Evolutionary conservation across 2,797 vertebrate species (phyloP).

Genomic region (Sebastes minor): DNA sequence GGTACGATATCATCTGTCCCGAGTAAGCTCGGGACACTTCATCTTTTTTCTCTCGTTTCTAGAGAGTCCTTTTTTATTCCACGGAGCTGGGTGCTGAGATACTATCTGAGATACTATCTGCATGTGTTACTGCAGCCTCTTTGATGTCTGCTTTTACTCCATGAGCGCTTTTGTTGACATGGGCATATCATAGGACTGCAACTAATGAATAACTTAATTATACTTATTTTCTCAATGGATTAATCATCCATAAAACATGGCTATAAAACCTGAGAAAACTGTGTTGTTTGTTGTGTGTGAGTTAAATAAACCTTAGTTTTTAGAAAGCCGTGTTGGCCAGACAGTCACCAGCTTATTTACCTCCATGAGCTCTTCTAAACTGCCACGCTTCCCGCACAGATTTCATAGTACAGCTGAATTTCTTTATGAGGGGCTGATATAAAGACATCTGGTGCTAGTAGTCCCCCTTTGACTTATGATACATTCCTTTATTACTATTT

Average conservation of each 20-base stretch:
- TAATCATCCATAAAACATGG: not conserved
- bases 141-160: not conserved
- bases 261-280: not conserved
- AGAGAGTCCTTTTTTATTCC: not conserved
- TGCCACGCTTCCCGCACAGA: not conserved
- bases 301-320: constrained; percentile 9
- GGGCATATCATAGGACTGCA: not conserved
- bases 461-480: constrained; percentile 60
- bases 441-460: constrained; percentile 60
- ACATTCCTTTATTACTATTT: constrained; percentile 78
- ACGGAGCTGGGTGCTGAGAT: not conserved
- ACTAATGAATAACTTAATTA: not conserved
- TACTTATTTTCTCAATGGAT: not conserved
- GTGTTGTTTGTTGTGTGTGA: constrained; percentile 6
- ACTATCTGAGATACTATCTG: not conserved
- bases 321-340: not conserved
- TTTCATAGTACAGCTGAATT: constrained; percentile 14
- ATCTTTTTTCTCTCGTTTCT: not conserved
- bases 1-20: not conserved
- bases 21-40: not conserved
- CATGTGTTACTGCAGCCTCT: not conserved
- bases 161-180: not conserved
- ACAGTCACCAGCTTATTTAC: constrained; percentile 6
- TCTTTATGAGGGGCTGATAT: constrained; percentile 37
- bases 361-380: not conserved